These are phyloP conservation scores for Callaeas wilsoni DNA, from an alignment of 2,113 vertebrate species.

Conservation along the genomic window DNA sequence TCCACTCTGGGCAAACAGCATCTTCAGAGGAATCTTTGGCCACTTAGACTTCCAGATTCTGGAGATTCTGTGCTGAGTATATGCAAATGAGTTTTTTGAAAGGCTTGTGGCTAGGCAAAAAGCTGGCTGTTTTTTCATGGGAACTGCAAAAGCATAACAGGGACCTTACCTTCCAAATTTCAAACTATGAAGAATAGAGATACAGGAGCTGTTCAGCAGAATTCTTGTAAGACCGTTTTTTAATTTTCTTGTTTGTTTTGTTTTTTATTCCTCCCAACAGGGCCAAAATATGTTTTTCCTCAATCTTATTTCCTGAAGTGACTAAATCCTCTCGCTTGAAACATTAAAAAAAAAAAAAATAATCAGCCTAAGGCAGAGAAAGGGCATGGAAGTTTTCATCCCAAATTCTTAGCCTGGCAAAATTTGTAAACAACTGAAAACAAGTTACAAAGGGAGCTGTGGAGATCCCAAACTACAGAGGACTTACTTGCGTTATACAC, in stretches of 20 bases:
- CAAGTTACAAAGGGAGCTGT: neutral
- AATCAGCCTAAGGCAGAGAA: constrained; percentile 8
- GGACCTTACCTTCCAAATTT: neutral
- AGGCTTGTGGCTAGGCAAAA: neutral
- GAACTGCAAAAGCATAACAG: constrained; percentile 1
- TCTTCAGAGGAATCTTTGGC: neutral
- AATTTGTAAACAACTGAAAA: neutral
- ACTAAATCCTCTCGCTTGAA: constrained; percentile 18
- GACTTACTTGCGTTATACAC: neutral
- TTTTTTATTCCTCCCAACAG: neutral
- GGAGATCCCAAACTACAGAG: neutral
- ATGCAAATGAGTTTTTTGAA: neutral
- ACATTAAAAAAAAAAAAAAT: neutral
- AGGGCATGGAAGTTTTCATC: constrained; percentile 33
- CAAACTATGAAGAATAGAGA: neutral
- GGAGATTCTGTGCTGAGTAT: neutral
- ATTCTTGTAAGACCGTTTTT: neutral
- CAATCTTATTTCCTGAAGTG: constrained; percentile 27
- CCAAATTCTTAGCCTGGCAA: constrained; percentile 13
- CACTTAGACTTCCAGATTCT: neutral
- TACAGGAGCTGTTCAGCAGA: neutral
- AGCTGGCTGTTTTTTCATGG: neutral
- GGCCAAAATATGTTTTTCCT: neutral
- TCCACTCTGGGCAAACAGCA: neutral
- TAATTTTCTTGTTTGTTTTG: accelerated